Evolutionary conservation across 2,797 vertebrate species (phyloP), one percentile per base, ranked within the genome.

Genomic region (Glossophaga mutica): DNA sequence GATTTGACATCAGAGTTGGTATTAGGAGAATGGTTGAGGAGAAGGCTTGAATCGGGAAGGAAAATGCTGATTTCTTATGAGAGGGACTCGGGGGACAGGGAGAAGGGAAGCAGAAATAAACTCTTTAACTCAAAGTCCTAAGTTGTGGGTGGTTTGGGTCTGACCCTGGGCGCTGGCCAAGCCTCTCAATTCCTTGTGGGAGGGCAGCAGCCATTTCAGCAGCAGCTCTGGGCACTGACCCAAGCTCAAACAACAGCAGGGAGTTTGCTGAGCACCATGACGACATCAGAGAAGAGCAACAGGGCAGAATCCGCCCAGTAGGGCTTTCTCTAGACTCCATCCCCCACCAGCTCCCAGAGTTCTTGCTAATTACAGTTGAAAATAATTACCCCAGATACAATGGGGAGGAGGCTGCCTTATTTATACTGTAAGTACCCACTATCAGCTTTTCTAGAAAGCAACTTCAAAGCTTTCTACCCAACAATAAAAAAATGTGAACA

Each of bases 401-500:
- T 32, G 18, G 16, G 8, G 24, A 71, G 8, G 55, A 65, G 11
- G 55, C 42, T 74, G 46, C 32, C 34, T n/a, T 48, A 44, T 48
- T 65, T 82, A 39, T 65, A 34, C 70, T 52, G 6, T 52, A 39
- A 52, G 29, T 65, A 16, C 57, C 74, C 70, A 76, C 32, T 0
- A 19, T 52, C 46, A 14, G 55, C 77, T 92, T 93, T 94, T 79
- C 85, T 79, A 95, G 94, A 90, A 91, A 90, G 91, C 73, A 29
- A 55, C 42, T 81, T 83, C 76, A 68, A 67, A 44, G 42, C 46
- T 85, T 81, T 82, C 71, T 76, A 73, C 15, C 57, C 67, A 90
- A 52, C 59, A 87, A 29, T 39, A 22, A 95, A 86, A 91, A 96
- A 48, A 62, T 90, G 57, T 97, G 87, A 97, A 88, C 79, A 78